A percentile compares a stretch with the other conserved stretches of the same genome.
phyloP scores from a whole-genome alignment of 2,888 invertebrate genomes.

The Thyatira batis region DNA sequence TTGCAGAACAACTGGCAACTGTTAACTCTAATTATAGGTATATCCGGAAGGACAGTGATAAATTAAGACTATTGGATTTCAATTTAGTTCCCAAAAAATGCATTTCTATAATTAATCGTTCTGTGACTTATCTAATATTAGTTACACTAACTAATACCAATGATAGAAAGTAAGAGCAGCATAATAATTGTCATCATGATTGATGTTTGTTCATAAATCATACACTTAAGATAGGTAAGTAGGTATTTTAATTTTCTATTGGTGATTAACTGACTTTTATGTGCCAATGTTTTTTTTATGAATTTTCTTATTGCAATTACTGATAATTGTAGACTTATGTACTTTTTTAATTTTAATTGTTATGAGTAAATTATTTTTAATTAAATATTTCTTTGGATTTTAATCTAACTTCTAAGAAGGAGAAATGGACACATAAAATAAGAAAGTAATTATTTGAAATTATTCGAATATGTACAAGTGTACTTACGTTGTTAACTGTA shows the following conservation, averaged over 20 bases:
- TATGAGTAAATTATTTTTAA: neutral
- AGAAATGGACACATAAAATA: neutral
- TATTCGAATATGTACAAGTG: neutral
- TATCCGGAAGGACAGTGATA: neutral
- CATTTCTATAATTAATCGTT: neutral
- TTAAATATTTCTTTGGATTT: neutral
- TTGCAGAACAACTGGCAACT: conserved; percentile 62
- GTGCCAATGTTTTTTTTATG: conserved; percentile 32
- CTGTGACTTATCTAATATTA: neutral
- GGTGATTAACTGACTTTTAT: conserved; percentile 21
- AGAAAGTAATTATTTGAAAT: neutral
- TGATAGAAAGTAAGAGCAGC: neutral
- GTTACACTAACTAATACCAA: neutral
- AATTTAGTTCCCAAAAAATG: neutral
- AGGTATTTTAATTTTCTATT: conserved; percentile 10
- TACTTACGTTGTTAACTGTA: conserved; percentile 7
- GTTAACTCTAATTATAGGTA: conserved; percentile 30
- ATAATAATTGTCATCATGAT: neutral
- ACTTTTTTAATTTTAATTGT: neutral
- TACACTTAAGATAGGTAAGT: conserved; percentile 15
- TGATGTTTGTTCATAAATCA: neutral
- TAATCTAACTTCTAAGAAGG: neutral
- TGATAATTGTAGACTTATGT: neutral
- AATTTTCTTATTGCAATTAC: neutral
- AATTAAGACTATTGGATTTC: neutral